Base-by-base conservation (phyloP, 2,888 invertebrate genomes). In the Cloeon dipterum region DNA sequence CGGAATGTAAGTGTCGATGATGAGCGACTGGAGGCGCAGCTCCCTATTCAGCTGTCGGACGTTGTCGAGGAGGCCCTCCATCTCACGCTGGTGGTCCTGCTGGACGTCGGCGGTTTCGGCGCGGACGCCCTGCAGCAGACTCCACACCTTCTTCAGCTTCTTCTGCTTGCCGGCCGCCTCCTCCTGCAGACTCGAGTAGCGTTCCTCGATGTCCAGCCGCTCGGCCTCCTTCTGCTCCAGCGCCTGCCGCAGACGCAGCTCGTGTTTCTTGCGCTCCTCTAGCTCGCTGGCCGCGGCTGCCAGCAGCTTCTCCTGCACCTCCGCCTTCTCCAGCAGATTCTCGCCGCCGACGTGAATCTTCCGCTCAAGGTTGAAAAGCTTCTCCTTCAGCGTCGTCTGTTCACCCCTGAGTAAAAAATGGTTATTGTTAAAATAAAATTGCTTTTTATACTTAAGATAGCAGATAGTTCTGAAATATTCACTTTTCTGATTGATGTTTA, bases 341-440 rank as follows among this genome's bases (percentile, higher is more conserved):
- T 94, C 96, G 1, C 98, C 98, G 1, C 98, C 98, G 0, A 96
- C 86, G 17, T 98, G 68, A 38, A 98, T 89, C 57, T 93, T 94
- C 45, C 85, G 86, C 55, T 96, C 91, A 35, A 98, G 67, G 5
- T 79, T 77, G 42, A 75, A 70, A 39, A 98, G 69, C 52, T 93
- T 91, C 41, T 81, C 75, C 40, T 77, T 68, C 4, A 94, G 54
- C 36, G 75, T 73, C 42, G 78, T 75, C 52, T 89, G 88, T 51
- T 88, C 88, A 36, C 61, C 58, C 43, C 67, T 66, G 41, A 4
- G 43, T 48, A 43, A 35, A 26, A 32, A n/a, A 34, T 17, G 21
- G 13, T 26, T 11, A 35, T 35, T 36, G 40, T 37, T 20, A 17
- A 19, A 13, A 8, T 11, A 8, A 10, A 10, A n/a, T n/a, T n/a